Conservation (phyloP, 2,113 vertebrate genomes). For the Nerophis ophidion region DNA sequence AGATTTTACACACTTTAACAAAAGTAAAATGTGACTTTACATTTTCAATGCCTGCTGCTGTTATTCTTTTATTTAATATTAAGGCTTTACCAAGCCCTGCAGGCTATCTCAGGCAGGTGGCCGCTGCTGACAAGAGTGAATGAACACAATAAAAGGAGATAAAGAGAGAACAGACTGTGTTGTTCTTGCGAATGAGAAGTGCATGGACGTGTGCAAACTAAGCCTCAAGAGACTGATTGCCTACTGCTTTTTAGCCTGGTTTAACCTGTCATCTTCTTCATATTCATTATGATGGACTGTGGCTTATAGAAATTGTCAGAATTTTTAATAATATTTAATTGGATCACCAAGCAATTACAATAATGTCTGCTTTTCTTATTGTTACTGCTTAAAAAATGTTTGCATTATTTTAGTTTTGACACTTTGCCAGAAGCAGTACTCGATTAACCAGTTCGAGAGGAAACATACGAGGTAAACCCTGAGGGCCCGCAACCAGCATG, state of each 20-base stretch:
- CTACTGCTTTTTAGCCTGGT: constrained; percentile 5
- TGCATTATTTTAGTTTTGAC: background rate
- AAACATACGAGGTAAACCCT: constrained; percentile 2
- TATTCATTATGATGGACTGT: background rate
- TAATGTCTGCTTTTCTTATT: background rate
- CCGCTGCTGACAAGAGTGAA: constrained; percentile 57
- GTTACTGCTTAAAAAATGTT: background rate
- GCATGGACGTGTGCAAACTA: constrained; percentile 17
- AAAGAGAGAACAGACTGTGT: constrained; percentile 30
- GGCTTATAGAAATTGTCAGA: background rate
- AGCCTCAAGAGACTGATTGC: constrained; percentile 10
- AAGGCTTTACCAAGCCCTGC: too few species aligned
- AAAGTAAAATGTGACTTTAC: background rate
- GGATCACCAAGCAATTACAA: background rate
- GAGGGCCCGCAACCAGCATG: background rate
- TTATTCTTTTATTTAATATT: background rate
- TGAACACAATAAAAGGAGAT: constrained; percentile 57
- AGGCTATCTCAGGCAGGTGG: constrained; percentile 28
- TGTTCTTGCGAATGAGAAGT: constrained; percentile 21
- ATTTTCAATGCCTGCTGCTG: background rate
- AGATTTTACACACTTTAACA: background rate
- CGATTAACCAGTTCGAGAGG: constrained; percentile 12
- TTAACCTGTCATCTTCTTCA: background rate
- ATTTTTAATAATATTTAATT: background rate
- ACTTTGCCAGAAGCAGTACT: background rate